Conservation (phyloP, 1,140 invertebrate genomes). For the Drosophila melanica region DNA sequence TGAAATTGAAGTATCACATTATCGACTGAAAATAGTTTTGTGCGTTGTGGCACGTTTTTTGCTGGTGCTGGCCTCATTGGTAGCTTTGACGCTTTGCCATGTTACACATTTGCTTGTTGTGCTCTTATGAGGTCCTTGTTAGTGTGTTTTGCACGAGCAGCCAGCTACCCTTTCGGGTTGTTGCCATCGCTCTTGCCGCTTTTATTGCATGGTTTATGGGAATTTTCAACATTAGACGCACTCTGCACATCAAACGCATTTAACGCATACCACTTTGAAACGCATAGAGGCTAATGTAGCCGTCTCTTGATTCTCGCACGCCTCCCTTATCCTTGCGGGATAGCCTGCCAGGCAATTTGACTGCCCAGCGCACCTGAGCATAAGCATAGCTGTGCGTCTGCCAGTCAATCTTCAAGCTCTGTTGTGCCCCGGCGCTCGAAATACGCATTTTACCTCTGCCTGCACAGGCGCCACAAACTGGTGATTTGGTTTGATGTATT, state of each 20-base stretch:
- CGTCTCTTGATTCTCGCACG: background rate
- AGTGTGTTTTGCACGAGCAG: background rate
- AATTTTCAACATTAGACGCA: conserved; percentile 78
- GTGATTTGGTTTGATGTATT: conserved; percentile 81
- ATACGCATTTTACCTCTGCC: conserved; percentile 58
- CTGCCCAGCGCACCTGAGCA: conserved; percentile 57
- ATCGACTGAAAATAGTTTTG: conserved; percentile 52
- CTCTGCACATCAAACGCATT: conserved; percentile 77
- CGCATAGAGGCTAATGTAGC: background rate
- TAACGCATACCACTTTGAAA: conserved; percentile 54
- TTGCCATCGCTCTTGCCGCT: conserved; percentile 54
- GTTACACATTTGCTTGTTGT: conserved; percentile 76
- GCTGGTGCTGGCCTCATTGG: conserved; percentile 12
- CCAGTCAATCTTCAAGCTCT: conserved; percentile 25
- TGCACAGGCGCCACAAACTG: conserved; percentile 57
- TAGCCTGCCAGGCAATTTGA: conserved; percentile 52
- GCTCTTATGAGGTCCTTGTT: conserved; percentile 69
- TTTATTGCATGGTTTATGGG: conserved; percentile 82
- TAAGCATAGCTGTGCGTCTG: conserved; percentile 29
- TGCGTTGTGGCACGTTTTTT: conserved; percentile 32
- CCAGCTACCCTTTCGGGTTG: conserved; percentile 6
- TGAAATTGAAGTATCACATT: conserved; percentile 70
- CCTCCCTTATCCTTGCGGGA: background rate
- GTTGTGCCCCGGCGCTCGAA: conserved; percentile 23
- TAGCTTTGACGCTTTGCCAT: conserved; percentile 57